Conservation (phyloP, 1,140 invertebrate genomes). For the Sarcophaga peregrina region DNA sequence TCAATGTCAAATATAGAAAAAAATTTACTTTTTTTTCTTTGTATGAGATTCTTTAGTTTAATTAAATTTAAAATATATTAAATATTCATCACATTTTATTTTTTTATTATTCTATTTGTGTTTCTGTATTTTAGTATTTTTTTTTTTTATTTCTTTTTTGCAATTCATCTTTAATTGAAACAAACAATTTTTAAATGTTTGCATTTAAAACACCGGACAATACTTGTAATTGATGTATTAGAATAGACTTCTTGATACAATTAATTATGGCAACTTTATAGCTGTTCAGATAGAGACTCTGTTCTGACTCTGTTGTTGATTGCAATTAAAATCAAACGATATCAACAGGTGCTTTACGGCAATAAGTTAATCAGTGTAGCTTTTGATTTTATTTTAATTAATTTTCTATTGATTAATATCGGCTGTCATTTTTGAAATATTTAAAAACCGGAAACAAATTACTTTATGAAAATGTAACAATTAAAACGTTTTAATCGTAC, state of each 20-base stretch:
- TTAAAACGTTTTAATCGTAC: too few species aligned
- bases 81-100: too few species aligned
- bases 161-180: too few species aligned
- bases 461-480: too few species aligned
- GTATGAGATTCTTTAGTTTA: background rate
- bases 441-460: slow-evolving; percentile 1
- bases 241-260: background rate
- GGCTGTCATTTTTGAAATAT: background rate
- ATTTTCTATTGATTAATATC: slow-evolving; percentile 4
- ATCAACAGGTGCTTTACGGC: background rate
- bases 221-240: too few species aligned
- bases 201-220: too few species aligned
- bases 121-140: too few species aligned
- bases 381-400: background rate
- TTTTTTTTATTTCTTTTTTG: too few species aligned
- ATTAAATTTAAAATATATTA: background rate
- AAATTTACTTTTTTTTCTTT: background rate
- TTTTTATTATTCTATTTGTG: too few species aligned
- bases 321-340: background rate
- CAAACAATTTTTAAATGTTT: too few species aligned
- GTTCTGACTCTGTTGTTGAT: background rate
- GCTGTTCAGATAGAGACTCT: background rate
- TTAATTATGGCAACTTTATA: background rate
- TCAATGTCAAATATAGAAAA: slow-evolving; percentile 8
- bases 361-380: background rate